A percentile compares a stretch with the other conserved stretches of the same genome.
Evolutionary conservation across 2,797 vertebrate species (phyloP).

Genomic region (Labroides dimidiatus): DNA sequence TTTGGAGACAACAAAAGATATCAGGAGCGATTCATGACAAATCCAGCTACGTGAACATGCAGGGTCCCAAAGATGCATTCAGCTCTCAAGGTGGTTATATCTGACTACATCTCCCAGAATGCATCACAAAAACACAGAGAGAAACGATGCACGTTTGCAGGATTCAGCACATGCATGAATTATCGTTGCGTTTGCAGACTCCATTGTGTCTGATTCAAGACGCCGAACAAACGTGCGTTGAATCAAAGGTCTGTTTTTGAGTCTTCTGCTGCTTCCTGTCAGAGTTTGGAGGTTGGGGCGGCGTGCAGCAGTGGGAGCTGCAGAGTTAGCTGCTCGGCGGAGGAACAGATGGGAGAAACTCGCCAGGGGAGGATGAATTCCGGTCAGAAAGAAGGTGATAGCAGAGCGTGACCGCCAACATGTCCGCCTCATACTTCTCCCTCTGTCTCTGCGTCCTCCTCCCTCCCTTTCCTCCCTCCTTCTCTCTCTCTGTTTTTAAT

Average conservation of each 20-base stretch:
- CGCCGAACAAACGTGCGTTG: no score
- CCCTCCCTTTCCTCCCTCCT: conserved; percentile 1
- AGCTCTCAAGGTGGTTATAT: no score
- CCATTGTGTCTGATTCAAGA: no score
- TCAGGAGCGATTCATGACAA: background rate
- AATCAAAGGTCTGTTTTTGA: no score
- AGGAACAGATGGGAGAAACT: conserved; percentile 86
- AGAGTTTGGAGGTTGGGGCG: conserved; percentile 23
- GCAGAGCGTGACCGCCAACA: conserved; percentile 84
- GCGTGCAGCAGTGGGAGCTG: conserved; percentile 64
- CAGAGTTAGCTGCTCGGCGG: conserved; percentile 63
- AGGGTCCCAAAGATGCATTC: no score
- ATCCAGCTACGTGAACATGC: no score
- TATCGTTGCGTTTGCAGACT: no score
- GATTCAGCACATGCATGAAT: no score
- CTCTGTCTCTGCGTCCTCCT: conserved; percentile 20
- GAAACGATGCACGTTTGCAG: no score
- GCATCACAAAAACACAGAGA: no score
- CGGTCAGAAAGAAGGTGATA: conserved; percentile 87
- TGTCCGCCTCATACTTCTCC: conserved; percentile 77
- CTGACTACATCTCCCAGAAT: no score
- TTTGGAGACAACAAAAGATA: background rate
- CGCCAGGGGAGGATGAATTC: conserved; percentile 81
- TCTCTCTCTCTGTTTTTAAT: background rate
- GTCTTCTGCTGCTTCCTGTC: no score